Percentiles rank a stretch among this genome's conserved stretches.
These are phyloP conservation scores for Fabriciana adippe DNA, from an alignment of 2,888 invertebrate genomes.

Conservation along the genomic window DNA sequence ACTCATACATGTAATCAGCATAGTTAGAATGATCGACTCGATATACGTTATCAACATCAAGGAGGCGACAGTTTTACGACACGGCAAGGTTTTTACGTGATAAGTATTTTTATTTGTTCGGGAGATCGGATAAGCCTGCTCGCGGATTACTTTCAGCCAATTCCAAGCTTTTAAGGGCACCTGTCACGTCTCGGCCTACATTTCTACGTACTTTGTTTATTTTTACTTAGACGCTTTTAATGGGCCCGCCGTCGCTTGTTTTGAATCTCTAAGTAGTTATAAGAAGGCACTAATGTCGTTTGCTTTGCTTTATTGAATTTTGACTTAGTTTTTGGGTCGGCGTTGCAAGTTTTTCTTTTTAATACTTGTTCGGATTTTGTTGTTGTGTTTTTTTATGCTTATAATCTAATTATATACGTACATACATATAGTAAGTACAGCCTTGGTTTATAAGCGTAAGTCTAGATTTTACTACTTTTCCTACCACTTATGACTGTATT, in stretches of 20 bases:
- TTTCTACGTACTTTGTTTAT: conserved; percentile 42
- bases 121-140: conserved; percentile 57
- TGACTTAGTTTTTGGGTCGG: conserved; percentile 11
- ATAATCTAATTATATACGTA: background rate
- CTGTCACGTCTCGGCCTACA: conserved; percentile 46
- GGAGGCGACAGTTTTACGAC: conserved; percentile 18
- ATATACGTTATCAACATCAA: conserved; percentile 26
- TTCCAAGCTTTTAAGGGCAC: conserved; percentile 59
- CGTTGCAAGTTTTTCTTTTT: background rate
- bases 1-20: background rate
- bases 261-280: conserved; percentile 37
- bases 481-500: too few species aligned
- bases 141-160: conserved; percentile 52
- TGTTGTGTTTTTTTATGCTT: background rate
- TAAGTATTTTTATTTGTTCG: conserved; percentile 70
- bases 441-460: too few species aligned
- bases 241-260: conserved; percentile 31
- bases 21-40: conserved; percentile 13
- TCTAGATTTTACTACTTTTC: too few species aligned
- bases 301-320: conserved; percentile 33
- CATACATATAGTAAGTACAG: too few species aligned
- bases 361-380: background rate
- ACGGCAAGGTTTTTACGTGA: conserved; percentile 56
- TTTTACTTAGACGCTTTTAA: conserved; percentile 38
- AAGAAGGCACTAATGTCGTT: conserved; percentile 30